phyloP scores from a whole-genome alignment of 2,888 invertebrate genomes.

The Megalurothrips usitatus region DNA sequence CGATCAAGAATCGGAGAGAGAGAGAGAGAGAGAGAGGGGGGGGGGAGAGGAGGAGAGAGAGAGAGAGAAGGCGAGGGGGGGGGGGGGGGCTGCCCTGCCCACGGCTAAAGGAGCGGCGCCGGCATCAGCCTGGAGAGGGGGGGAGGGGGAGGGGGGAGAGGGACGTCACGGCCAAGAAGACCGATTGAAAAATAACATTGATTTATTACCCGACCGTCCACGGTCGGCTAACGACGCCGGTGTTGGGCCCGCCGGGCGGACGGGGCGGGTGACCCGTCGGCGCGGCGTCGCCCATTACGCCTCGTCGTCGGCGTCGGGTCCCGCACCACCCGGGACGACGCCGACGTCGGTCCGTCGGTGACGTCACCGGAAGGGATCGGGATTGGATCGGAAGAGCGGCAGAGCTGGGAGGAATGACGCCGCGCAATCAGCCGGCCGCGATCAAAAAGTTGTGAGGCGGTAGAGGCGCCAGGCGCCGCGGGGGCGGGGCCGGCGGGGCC shows the following conservation, averaged over 20 bases:
- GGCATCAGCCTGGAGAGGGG: neutral
- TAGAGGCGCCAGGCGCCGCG: too few relatives aligned
- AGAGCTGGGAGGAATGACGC: neutral
- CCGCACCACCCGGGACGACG: too few relatives aligned
- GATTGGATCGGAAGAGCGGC: neutral
- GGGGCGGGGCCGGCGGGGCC: too few relatives aligned
- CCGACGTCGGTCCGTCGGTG: neutral
- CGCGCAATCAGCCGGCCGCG: neutral
- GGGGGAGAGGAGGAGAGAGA: neutral
- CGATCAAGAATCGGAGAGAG: neutral
- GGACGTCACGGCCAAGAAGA: constrained; percentile 6
- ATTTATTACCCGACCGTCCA: constrained; percentile 3
- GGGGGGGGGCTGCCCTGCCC: neutral
- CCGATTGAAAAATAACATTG: constrained; percentile 26
- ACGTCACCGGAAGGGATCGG: neutral
- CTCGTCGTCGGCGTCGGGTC: too few relatives aligned
- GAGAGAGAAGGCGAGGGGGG: neutral
- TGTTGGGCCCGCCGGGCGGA: too few relatives aligned
- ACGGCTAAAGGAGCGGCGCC: neutral
- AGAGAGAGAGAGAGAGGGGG: neutral
- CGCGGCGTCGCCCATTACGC: too few relatives aligned
- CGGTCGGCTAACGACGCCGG: neutral
- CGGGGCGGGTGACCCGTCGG: too few relatives aligned
- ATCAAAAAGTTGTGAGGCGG: neutral
- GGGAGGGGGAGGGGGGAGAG: neutral